Evolutionary conservation across 2,888 invertebrate genomes (phyloP), one percentile per base, ranked within the genome.

Genomic region (Andrena trimmerana): DNA sequence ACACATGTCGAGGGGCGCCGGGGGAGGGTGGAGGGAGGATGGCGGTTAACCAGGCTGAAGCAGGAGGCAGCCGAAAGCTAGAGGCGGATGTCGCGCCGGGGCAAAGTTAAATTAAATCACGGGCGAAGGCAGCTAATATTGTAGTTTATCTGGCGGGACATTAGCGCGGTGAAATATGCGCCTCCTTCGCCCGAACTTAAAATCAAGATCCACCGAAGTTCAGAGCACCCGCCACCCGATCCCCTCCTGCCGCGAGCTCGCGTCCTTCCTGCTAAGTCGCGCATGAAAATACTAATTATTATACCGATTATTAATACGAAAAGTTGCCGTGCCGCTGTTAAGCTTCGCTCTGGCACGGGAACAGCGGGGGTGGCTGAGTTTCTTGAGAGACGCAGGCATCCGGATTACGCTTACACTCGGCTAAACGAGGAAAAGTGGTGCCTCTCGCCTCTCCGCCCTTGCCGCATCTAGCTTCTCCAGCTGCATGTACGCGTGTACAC

Each of bases 211-310:
- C 88, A 91, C 84, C 87, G 89, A 89, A 89, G 85, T 89, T 89
- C 89, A 63, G 82, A 72, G 66, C 81, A 20, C 63, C 62, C 48
- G 24, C 36, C 59, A 27, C 50, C 16, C 31, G 70, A 27, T 36
- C 50, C 33, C 42, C 33, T 8, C 60, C 68, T 50, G 71, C 76
- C 83, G 84, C 84, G 59, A 52, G 67, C 68, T 65, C 81, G 83
- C 88, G 77, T 88, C 92, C 92, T 93, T 93, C 93, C 93, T 94
- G 93, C 91, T 92, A 93, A 94, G 93, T 94, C 93, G 93, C 92
- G 91, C 93, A 92, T 93, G 94, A 94, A 94, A 94, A 94, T 94
- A 93, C 93, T 94, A 94, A 94, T 94, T 94, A 94, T 94, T 94
- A 93, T 92, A 92, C 92, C 92, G 94, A 94, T 93, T 93, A 94